A percentile compares a stretch with the other conserved stretches of the same genome.
Evolutionary conservation across 2,113 vertebrate species (phyloP).

Genomic region (Myotis davidii): DNA sequence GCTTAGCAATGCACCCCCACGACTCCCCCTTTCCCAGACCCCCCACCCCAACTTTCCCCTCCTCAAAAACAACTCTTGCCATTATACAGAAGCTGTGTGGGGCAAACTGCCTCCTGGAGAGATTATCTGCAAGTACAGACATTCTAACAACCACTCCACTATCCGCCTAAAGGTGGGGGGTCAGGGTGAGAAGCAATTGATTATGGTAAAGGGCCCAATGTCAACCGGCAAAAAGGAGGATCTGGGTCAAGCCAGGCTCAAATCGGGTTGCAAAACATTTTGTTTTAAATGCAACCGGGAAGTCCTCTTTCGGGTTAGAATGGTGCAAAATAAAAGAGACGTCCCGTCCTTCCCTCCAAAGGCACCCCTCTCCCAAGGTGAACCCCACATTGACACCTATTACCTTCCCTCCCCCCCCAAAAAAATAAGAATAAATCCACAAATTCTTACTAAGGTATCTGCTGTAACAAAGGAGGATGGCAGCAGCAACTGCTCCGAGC

Average conservation of each 20-base stretch:
- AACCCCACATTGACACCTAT: slow-evolving; percentile 47
- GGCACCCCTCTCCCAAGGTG: slow-evolving; percentile 50
- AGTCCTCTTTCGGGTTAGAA: slow-evolving; percentile 75
- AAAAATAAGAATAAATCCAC: slow-evolving; percentile 75
- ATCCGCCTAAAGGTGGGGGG: not conserved
- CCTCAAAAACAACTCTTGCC: slow-evolving; percentile 67
- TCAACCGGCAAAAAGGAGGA: slow-evolving; percentile 62
- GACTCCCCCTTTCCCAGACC: not conserved
- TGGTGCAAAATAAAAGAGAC: slow-evolving; percentile 46
- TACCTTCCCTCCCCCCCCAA: not conserved
- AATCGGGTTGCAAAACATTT: slow-evolving; percentile 72
- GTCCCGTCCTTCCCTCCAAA: slow-evolving; percentile 26
- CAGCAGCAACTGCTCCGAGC: slow-evolving; percentile 84
- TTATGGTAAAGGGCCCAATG: slow-evolving; percentile 66
- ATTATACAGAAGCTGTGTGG: slow-evolving; percentile 60
- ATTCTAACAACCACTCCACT: not conserved
- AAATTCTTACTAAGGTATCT: slow-evolving; percentile 86
- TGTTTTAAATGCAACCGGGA: slow-evolving; percentile 64
- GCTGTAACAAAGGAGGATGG: slow-evolving; percentile 86
- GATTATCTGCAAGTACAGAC: slow-evolving; percentile 46
- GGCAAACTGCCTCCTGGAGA: slow-evolving; percentile 63
- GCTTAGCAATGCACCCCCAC: slow-evolving; percentile 2
- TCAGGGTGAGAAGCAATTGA: not conserved
- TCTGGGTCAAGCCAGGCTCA: slow-evolving; percentile 72
- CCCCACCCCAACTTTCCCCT: slow-evolving; percentile 26